Evolutionary conservation across 2,113 vertebrate genomes (phyloP).

Genomic region (Dipodomys stephensi): DNA sequence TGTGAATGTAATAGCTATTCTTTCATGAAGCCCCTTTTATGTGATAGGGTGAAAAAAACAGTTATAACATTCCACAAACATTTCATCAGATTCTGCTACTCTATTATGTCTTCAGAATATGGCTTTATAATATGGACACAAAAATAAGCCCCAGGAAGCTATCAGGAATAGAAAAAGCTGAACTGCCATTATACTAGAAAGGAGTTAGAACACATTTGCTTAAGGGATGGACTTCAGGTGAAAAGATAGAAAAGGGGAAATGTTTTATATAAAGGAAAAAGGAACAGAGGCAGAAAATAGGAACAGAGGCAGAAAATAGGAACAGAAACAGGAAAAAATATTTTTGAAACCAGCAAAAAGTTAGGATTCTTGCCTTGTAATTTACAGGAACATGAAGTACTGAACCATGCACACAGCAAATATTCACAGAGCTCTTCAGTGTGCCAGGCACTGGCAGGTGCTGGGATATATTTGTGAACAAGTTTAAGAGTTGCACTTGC

Average conservation of each 20-base stretch:
- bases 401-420: background rate
- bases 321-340: background rate
- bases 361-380: background rate
- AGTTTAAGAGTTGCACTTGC: background rate
- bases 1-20: conserved; percentile 40
- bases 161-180: background rate
- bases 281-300: background rate
- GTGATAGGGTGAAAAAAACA: background rate
- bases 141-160: conserved; percentile 21
- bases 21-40: conserved; percentile 25
- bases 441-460: background rate
- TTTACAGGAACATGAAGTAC: background rate
- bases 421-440: background rate
- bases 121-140: background rate
- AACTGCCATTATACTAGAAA: background rate
- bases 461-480: background rate
- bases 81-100: conserved; percentile 43
- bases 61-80: background rate
- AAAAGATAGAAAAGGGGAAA: background rate
- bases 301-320: conserved; percentile 12
- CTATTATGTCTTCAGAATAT: conserved; percentile 1
- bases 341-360: background rate
- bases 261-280: conserved; percentile 19
- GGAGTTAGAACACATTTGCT: background rate
- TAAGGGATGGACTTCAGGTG: background rate